Conservation (phyloP, 2,797 vertebrate species). For the Miichthys miiuy region DNA sequence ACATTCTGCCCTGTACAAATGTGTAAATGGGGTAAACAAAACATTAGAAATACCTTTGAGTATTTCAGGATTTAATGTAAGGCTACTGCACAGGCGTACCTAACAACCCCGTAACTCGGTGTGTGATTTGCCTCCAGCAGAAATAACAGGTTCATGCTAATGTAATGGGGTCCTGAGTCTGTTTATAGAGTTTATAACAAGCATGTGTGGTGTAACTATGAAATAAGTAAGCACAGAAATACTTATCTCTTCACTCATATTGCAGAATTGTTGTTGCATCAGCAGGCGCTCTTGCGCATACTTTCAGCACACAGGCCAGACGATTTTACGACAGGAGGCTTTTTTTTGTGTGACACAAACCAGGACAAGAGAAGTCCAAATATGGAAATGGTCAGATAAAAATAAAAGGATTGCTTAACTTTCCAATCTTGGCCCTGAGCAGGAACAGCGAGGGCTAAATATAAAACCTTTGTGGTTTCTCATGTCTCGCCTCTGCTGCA, state of each 20-base stretch:
- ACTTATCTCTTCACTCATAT: background rate
- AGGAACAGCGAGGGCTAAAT: slow-evolving; percentile 60
- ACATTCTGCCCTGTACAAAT: background rate
- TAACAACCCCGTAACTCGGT: background rate
- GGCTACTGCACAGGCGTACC: background rate
- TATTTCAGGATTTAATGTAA: background rate
- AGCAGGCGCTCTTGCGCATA: background rate
- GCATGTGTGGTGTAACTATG: slow-evolving; percentile 4
- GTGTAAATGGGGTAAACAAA: background rate
- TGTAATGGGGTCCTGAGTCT: slow-evolving; percentile 11
- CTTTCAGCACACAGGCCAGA: slow-evolving; percentile 31
- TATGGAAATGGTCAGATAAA: slow-evolving; percentile 72
- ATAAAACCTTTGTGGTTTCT: slow-evolving; percentile 67
- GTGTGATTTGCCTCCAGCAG: slow-evolving; percentile 4
- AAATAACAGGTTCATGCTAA: background rate
- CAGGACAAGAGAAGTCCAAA: slow-evolving; percentile 66
- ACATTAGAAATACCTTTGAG: background rate
- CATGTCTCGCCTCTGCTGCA: slow-evolving; percentile 51
- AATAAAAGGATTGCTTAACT: slow-evolving; percentile 61
- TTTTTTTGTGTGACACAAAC: slow-evolving; percentile 35
- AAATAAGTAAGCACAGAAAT: slow-evolving; percentile 14
- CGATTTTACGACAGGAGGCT: slow-evolving; percentile 22
- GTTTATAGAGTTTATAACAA: background rate
- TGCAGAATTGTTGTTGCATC: slow-evolving; percentile 12
- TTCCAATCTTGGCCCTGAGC: slow-evolving; percentile 56